Evolutionary conservation across 2,113 vertebrate species (phyloP).

Genomic region (Cottus gobio): DNA sequence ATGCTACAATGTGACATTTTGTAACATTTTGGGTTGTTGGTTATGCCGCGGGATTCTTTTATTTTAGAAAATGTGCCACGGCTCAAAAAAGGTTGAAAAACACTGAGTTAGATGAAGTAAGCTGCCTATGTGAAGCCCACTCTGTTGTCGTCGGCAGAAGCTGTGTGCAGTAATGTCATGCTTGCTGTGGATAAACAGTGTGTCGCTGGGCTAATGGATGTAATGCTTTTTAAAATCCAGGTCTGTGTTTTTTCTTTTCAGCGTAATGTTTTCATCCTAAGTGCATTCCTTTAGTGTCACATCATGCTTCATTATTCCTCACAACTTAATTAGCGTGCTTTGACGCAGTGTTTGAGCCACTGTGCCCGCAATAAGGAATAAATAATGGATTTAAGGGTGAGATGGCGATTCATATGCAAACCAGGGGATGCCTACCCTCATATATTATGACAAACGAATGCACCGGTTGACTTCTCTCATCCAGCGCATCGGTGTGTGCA

Average conservation of each 20-base stretch:
- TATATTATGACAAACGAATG: background rate
- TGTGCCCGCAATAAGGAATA: background rate
- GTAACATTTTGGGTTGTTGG: too few relatives aligned
- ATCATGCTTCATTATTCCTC: constrained; percentile 41
- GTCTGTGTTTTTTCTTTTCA: constrained; percentile 6
- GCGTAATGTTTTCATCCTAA: constrained; percentile 14
- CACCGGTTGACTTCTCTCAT: constrained; percentile 8
- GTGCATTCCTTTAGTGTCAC: constrained; percentile 27
- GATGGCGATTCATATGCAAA: constrained; percentile 9
- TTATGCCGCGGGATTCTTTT: too few relatives aligned
- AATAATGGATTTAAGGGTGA: constrained; percentile 1
- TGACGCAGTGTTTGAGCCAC: background rate
- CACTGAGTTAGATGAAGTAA: background rate
- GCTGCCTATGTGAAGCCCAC: background rate
- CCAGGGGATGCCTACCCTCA: background rate
- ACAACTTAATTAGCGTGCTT: constrained; percentile 23
- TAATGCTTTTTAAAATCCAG: background rate
- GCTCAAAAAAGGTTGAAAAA: too few relatives aligned
- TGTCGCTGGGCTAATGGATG: constrained; percentile 36
- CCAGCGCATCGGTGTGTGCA: background rate
- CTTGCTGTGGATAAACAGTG: constrained; percentile 14
- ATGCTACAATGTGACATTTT: too few relatives aligned
- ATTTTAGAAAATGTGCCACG: too few relatives aligned
- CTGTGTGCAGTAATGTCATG: background rate
- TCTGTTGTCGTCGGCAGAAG: background rate